Evolutionary conservation across 2,113 vertebrate species (phyloP), one percentile per base, ranked within the genome.

Genomic region (Stigmatopora nigra): DNA sequence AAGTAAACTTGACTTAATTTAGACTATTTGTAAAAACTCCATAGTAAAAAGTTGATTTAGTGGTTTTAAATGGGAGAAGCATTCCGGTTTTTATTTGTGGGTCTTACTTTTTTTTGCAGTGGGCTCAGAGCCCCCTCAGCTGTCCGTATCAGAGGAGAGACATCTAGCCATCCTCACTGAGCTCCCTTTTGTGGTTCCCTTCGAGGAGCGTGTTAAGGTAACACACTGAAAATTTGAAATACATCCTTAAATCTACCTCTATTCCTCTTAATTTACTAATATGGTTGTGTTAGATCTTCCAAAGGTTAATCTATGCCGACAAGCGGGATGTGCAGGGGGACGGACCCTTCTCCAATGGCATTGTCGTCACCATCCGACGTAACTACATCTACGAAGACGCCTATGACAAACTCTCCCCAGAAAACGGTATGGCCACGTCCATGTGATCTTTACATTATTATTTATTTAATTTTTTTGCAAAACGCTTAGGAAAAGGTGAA

Each of bases 361-460:
- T 98, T 81, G 98, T 93, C 70, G 91, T 99, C 70, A 98, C 94
- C 72, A 97, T 99, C 77, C 92, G 97, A 80, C 93, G 97, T 75
- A 98, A 98, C 87, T 99, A 99, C 75, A 99, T 99, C 88, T 99
- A 99, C 76, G 97, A 99, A 83, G 96, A 99, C 64, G 97, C 97
- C 57, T 99, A 98, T 56, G 96, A 99, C 86, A 98, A 99, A 68
- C 92, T 99, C 69, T 99, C 96, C 52, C 97, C 95, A 45, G 97
- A 98, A 88, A 98, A 99, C 10, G 97, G 97, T 99, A 90, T 1
- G 35, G 11, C 12, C 59, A 17, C 15, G 31, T 35, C 56, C 51
- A 58, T 20, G 47, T 35, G 4, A 11, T 48, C 4, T 10, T 59
- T 2, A 31, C 25, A 1, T 31, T 31, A 2, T 31, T 46, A n/a